Base-by-base conservation (phyloP, 92 coral and sea anemone species). In the Phenganax stokvisi region DNA sequence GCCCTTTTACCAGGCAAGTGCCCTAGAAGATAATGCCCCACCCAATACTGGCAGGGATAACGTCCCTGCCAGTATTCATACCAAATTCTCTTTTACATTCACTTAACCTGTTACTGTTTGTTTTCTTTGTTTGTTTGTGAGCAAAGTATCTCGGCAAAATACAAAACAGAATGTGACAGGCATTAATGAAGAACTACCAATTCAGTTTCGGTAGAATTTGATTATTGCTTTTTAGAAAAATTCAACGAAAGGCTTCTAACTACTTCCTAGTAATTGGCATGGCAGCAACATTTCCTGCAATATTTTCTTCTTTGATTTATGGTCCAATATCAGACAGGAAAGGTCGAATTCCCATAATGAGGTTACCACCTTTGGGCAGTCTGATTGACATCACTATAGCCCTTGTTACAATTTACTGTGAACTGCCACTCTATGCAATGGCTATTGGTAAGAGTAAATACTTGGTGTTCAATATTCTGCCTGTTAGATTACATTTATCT, bases 291-390 rank as follows among this genome's bases (percentile, higher is more conserved):
- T 79, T 93, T 10, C 96, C 97, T 52, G 92, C 96, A 0, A 85
- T 93, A 57, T 57, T 93, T 29, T 74, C 85, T 51, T 90, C 97
- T 1, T 89, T 94, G 53, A 72, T 93, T 74, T 82, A 89, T 57
- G 97, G 96, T 30, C 81, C 91, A 9, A 88, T 94, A 93, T 93
- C 97, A 51, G 97, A 93, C 84, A 91, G 87, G 64, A 87, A 75
- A 56, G 97, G 97, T 51, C 85, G 97, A 12, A 93, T 89, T 63
- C 90, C 90, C 0, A 92, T 88, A 57, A 89, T 93, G 91, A 28
- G 88, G 12, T 51, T 85, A 37, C 91, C 89, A 64, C 77, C 89
- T 1, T 37, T 89, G 29, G 96, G 93, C 10, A 88, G 91, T 58
- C 71, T 90, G 47, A 60, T 89, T 51, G 90, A 88, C 53, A 87